Conservation (phyloP, 2,113 vertebrate species). For the Acanthochromis polyacanthus region DNA sequence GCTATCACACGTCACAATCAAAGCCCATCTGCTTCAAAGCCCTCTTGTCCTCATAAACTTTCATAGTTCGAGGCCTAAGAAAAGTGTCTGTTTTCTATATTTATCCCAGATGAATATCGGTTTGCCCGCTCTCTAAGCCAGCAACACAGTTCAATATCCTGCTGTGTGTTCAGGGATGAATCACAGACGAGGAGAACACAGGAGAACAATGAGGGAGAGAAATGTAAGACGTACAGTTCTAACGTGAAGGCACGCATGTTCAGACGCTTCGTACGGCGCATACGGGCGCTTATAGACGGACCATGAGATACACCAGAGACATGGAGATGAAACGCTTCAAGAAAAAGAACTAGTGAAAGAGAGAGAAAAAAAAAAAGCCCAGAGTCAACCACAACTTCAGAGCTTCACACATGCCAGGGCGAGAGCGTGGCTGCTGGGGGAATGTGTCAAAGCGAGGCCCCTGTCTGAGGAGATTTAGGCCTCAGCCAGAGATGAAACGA, state of each 20-base stretch:
- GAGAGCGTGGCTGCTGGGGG: constrained; percentile 67
- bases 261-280: background rate
- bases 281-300: constrained; percentile 24
- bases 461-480: constrained; percentile 83
- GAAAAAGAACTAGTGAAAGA: too few species aligned
- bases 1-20: constrained; percentile 55
- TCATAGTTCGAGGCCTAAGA: constrained; percentile 45
- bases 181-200: constrained; percentile 43
- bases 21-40: constrained; percentile 60
- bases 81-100: constrained; percentile 72
- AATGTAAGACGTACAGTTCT: constrained; percentile 40
- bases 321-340: constrained; percentile 36
- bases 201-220: constrained; percentile 58
- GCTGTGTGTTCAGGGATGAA: constrained; percentile 56
- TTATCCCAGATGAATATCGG: constrained; percentile 71
- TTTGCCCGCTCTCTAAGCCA: constrained; percentile 52
- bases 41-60: constrained; percentile 49
- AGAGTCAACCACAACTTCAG: constrained; percentile 73
- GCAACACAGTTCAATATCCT: constrained; percentile 63
- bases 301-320: constrained; percentile 48
- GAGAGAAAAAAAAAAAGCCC: constrained; percentile 46
- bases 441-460: constrained; percentile 68
- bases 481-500: constrained; percentile 81
- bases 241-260: background rate
- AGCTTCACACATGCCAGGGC: constrained; percentile 78